phyloP scores from a whole-genome alignment of 1,140 invertebrate species.

The Brachystomella parvula region DNA sequence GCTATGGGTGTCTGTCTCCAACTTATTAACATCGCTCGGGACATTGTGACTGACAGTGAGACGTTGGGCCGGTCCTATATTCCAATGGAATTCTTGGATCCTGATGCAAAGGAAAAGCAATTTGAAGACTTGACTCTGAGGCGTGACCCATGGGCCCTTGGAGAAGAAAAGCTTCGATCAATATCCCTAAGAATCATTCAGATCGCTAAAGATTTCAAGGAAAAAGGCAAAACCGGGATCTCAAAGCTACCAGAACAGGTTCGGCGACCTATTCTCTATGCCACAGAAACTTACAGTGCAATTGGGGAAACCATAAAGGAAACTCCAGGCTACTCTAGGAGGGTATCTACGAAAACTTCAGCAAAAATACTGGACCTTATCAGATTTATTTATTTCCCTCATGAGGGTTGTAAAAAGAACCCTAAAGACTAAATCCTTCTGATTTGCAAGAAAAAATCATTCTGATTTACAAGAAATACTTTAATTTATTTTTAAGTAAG shows the following conservation, averaged over 20 bases:
- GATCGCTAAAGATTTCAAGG: background rate
- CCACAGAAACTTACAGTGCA: background rate
- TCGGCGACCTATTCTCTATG: background rate
- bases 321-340: background rate
- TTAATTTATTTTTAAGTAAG: no score
- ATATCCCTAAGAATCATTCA: background rate
- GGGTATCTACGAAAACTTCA: no score
- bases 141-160: background rate
- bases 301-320: background rate
- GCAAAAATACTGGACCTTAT: no score
- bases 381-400: no score
- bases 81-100: background rate
- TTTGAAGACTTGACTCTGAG: background rate
- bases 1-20: background rate
- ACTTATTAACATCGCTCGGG: background rate
- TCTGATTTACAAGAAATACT: no score
- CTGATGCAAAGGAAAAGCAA: background rate
- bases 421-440: no score
- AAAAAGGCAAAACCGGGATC: background rate
- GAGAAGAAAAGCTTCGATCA: background rate
- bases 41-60: conserved; percentile 5
- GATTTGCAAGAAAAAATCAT: no score
- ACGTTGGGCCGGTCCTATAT: background rate
- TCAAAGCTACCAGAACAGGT: background rate
- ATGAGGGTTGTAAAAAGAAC: no score